A percentile compares a stretch with the other conserved stretches of the same genome.
phyloP scores from a whole-genome alignment of 2,888 invertebrate species.

The Cantharis rufa region DNA sequence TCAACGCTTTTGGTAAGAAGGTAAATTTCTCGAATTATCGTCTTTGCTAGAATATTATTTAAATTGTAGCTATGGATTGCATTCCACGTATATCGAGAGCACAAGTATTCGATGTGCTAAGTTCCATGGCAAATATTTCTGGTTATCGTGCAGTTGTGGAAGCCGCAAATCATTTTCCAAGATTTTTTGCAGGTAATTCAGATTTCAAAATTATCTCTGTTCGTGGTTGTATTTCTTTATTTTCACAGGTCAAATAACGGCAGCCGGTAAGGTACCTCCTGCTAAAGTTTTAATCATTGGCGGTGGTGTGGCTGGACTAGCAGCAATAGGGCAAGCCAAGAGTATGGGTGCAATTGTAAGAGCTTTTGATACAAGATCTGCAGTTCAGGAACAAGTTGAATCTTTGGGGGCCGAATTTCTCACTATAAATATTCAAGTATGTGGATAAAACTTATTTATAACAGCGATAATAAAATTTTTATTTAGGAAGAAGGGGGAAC shows the following conservation, averaged over 20 bases:
- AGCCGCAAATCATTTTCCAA: conserved; percentile 86
- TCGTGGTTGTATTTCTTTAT: neutral
- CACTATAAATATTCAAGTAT: conserved; percentile 73
- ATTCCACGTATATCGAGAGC: conserved; percentile 86
- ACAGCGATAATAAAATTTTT: neutral
- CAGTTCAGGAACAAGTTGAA: conserved; percentile 83
- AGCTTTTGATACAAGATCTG: conserved; percentile 84
- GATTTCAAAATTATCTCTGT: neutral
- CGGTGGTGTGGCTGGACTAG: conserved; percentile 87
- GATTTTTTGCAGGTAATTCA: conserved; percentile 79
- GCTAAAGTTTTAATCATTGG: conserved; percentile 87
- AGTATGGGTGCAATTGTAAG: conserved; percentile 89
- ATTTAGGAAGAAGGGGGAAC: conserved; percentile 71
- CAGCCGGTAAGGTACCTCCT: conserved; percentile 87
- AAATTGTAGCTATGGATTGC: conserved; percentile 78
- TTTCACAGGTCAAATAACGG: conserved; percentile 81
- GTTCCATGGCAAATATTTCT: conserved; percentile 90
- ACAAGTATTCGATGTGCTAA: conserved; percentile 87
- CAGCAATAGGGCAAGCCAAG: conserved; percentile 83
- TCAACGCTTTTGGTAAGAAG: conserved; percentile 78
- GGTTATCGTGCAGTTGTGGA: conserved; percentile 89
- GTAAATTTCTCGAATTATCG: conserved; percentile 1
- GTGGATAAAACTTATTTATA: neutral
- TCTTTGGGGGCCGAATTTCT: conserved; percentile 88
- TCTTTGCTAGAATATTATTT: conserved; percentile 3